Percentiles rank a stretch among this genome's conserved stretches.
Conservation (phyloP, 2,888 invertebrate species). For the Watsonalla cultraria region DNA sequence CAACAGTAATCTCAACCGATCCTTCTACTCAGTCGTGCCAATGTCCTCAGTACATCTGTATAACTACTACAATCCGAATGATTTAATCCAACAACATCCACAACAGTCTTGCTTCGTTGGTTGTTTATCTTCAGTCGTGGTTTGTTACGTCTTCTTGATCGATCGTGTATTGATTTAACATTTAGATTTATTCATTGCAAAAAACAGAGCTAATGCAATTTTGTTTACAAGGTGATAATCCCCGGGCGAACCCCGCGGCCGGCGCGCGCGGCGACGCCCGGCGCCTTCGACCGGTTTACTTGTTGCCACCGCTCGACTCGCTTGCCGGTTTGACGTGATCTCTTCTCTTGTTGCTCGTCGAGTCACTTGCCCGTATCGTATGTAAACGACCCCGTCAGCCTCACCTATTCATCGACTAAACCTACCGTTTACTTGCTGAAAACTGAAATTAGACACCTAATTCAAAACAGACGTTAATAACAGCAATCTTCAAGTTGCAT, state of each 20-base stretch:
- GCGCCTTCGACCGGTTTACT: conserved; percentile 75
- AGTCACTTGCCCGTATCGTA: conserved; percentile 61
- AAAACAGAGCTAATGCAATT: conserved; percentile 60
- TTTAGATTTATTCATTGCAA: conserved; percentile 28
- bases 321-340: conserved; percentile 73
- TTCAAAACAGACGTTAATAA: conserved; percentile 3
- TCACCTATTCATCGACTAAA: conserved; percentile 33
- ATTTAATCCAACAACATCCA: no score
- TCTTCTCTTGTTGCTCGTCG: conserved; percentile 67
- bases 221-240: conserved; percentile 75
- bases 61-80: conserved; percentile 9
- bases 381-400: conserved; percentile 70
- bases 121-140: conserved; percentile 13
- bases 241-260: conserved; percentile 48
- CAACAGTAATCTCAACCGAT: conserved; percentile 6
- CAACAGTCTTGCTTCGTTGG: conserved; percentile 4
- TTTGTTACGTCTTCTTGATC: conserved; percentile 23
- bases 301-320: conserved; percentile 63
- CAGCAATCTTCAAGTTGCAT: neutral
- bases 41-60: conserved; percentile 2
- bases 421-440: conserved; percentile 18
- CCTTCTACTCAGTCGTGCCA: conserved; percentile 14
- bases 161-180: conserved; percentile 18
- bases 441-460: conserved; percentile 7
- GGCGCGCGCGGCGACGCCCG: conserved; percentile 66